Base-by-base conservation (phyloP, 2,888 invertebrate species). In the Drosophila emarginata region DNA sequence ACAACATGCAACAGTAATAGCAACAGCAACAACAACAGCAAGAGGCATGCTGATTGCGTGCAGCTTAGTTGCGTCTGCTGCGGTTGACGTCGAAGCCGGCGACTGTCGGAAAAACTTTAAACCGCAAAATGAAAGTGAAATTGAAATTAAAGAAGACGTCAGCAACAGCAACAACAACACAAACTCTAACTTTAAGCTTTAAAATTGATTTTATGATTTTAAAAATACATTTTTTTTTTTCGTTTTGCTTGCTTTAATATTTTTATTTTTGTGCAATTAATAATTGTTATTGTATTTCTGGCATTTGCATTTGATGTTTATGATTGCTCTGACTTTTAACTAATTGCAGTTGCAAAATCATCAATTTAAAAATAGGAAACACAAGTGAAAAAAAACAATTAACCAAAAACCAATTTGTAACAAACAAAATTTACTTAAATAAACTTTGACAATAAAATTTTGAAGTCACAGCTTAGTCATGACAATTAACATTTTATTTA, bases 51-150 rank as follows among this genome's bases (percentile, higher is more conserved):
- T 60, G 76, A 67, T 82, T 87, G 87, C 82, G 87, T 82, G 85
- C 79, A 78, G 56, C 76, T 58, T 63, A 37, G 50, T 23, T 23
- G 23, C 68, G 61, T 60, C 79, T 28, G 54, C 26, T 77, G 78
- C 64, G 76, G 80, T 79, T 68, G 74, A 36, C 62, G 59, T 61
- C 63, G 61, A 39, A 68, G 57, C 56, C 58, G 64, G 63, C 62
- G 57, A 64, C 72, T 75, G 84, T 84, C 77, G 88, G 82, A 87
- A 88, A 87, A 80, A 74, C 77, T 74, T 37, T 67, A 73, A 74
- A 60, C 80, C 81, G 74, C 86, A 83, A 83, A 89, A 87, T 87
- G 89, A 81, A 81, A 81, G 78, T 81, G 80, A 78, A 85, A 87
- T 80, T 77, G 84, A 78, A 87, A 81, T 87, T 87, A 77, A 87